phyloP scores from a whole-genome alignment of 2,888 invertebrate genomes.

The Coenonympha arcania region DNA sequence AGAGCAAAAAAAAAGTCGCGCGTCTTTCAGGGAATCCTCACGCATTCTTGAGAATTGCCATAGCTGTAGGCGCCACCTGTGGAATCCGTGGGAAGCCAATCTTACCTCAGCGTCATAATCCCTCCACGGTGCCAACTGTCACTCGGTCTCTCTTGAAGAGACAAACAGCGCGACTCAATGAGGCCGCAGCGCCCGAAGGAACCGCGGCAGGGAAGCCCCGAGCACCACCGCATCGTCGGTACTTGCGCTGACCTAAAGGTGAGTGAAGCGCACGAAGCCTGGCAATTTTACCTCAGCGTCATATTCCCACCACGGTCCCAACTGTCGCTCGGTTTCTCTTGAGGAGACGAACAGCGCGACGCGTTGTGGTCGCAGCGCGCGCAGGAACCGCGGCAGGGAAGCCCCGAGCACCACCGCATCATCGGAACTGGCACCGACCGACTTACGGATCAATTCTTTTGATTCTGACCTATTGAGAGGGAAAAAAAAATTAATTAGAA shows the following conservation, averaged over 20 bases:
- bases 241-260: slow-evolving; percentile 85
- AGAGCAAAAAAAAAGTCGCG: no score
- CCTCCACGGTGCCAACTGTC: slow-evolving; percentile 85
- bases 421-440: slow-evolving; percentile 84
- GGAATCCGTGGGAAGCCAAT: no score
- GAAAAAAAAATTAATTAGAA: background rate
- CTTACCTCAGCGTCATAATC: slow-evolving; percentile 83
- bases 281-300: no score
- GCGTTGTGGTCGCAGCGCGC: slow-evolving; percentile 77
- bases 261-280: no score
- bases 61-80: no score
- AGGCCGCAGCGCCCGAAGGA: slow-evolving; percentile 81
- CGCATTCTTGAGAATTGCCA: no score
- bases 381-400: slow-evolving; percentile 83
- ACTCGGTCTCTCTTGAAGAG: slow-evolving; percentile 71
- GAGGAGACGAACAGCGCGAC: slow-evolving; percentile 83
- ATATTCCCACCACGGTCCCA: slow-evolving; percentile 87
- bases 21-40: no score
- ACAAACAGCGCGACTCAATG: slow-evolving; percentile 80
- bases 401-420: slow-evolving; percentile 85
- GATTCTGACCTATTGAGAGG: slow-evolving; percentile 80
- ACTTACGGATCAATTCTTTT: slow-evolving; percentile 81
- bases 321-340: slow-evolving; percentile 64
- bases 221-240: slow-evolving; percentile 86
- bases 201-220: slow-evolving; percentile 82